phyloP scores from a whole-genome alignment of 37 sponge, comb jelly and placozoan species.

The Bolinopsis microptera region DNA sequence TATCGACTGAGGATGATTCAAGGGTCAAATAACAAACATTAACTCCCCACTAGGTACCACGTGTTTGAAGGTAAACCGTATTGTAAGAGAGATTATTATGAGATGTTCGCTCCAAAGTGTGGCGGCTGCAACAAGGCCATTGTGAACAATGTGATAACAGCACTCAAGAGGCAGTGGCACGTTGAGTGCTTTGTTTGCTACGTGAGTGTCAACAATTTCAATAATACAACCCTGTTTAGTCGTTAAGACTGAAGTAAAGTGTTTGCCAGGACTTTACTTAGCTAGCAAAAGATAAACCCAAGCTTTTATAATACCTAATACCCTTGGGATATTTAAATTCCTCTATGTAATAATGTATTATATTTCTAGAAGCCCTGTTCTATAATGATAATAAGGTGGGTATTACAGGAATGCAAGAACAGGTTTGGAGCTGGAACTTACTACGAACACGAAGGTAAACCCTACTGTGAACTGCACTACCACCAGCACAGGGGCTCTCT shows the following conservation, averaged over 20 bases:
- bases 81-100: constrained; percentile 94
- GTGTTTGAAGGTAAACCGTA: constrained; percentile 94
- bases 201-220: constrained; percentile 77
- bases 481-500: constrained; percentile 86
- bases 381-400: no score
- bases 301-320: neutral
- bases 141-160: constrained; percentile 90
- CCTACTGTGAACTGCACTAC: constrained; percentile 98
- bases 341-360: no score
- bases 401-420: constrained; percentile 78
- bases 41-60: constrained; percentile 82
- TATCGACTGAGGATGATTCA: no score
- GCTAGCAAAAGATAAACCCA: no score
- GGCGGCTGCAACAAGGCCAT: constrained; percentile 88
- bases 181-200: constrained; percentile 95
- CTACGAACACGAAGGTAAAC: constrained; percentile 93
- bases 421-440: constrained; percentile 88
- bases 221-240: neutral
- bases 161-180: constrained; percentile 92
- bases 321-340: neutral
- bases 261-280: neutral
- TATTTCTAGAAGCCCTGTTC: no score
- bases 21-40: no score
- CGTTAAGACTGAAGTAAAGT: no score
- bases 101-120: constrained; percentile 95